Conservation (phyloP, 2,113 vertebrate species). For the Melanotaenia duboulayi region DNA sequence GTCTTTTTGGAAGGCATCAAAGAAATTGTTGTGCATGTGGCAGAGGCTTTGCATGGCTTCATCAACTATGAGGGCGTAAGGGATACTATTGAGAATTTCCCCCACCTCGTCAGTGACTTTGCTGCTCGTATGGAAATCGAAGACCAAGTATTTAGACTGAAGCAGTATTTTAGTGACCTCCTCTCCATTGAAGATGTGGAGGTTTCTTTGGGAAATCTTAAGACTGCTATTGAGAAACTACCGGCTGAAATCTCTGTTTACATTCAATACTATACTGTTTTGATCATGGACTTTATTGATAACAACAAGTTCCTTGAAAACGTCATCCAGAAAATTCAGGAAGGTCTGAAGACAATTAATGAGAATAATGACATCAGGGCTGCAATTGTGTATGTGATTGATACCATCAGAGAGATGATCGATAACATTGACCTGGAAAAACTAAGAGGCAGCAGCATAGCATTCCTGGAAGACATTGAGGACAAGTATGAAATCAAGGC, state of each 20-base stretch:
- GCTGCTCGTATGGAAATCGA: slow-evolving; percentile 83
- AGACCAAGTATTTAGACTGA: slow-evolving; percentile 75
- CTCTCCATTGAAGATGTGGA: slow-evolving; percentile 86
- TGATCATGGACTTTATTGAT: slow-evolving; percentile 79
- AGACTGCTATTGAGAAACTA: slow-evolving; percentile 69
- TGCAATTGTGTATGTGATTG: slow-evolving; percentile 76
- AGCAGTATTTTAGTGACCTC: slow-evolving; percentile 81
- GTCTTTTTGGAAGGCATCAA: slow-evolving; percentile 84
- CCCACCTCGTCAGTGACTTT: slow-evolving; percentile 80
- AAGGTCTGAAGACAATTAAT: slow-evolving; percentile 81
- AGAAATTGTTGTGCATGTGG: slow-evolving; percentile 65
- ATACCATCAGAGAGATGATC: slow-evolving; percentile 73
- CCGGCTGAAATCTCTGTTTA: slow-evolving; percentile 74
- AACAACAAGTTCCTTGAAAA: slow-evolving; percentile 73
- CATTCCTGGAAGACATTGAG: slow-evolving; percentile 85
- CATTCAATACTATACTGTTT: slow-evolving; percentile 74
- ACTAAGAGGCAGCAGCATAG: slow-evolving; percentile 74
- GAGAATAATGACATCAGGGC: slow-evolving; percentile 83
- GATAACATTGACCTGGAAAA: slow-evolving; percentile 79
- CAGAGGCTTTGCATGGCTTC: slow-evolving; percentile 80
- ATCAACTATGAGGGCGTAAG: slow-evolving; percentile 81
- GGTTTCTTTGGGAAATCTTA: slow-evolving; percentile 73
- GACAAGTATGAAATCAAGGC: slow-evolving; percentile 78
- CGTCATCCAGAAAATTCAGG: slow-evolving; percentile 81
- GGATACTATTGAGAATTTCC: slow-evolving; percentile 80